Evolutionary conservation across 2,113 vertebrate genomes (phyloP), one percentile per base, ranked within the genome.

Genomic region (Epinephelus moara): DNA sequence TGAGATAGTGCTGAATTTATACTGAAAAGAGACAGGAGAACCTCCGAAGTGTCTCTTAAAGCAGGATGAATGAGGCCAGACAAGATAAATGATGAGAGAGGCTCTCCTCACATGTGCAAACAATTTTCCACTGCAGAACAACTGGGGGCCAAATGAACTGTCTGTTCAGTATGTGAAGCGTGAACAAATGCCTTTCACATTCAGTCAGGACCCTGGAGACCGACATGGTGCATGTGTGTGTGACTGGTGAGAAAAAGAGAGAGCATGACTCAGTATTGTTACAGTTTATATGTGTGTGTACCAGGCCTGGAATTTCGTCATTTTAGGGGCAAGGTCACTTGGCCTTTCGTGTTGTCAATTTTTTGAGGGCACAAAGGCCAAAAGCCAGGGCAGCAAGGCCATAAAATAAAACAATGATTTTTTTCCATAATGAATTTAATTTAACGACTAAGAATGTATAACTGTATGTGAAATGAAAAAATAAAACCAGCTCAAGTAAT

Each of bases 41-140:
- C 55, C 23, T 86, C 53, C 30, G 70, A 75, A 85, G 82, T 30
- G 63, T 76, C 76, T 81, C 67, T 82, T 78, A 62, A 62, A 76
- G 40, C 57, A 45, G 77, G 72, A 86, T 70, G 80, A 85, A 91
- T 30, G 17, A 75, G 84, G 77, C 76, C 71, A 66, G 89, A 90
- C 85, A 74, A 89, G 86, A 92, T 85, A 89, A 88, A 90, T 59
- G 85, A 82, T 12, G 49, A 88, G 63, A 88, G 62, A 57, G 76
- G 68, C 64, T 88, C 85, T 50, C 81, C 63, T 86, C 88, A 88
- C 90, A 91, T 92, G 85, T 93, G 90, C 88, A 91, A 94, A 92
- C 88, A 89, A 88, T 94, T 92, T 91, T 73, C 83, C 62, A 71
- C 23, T 21, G 1, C 64, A 73, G 84, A 82, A 88, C 56, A 81